These are phyloP conservation scores for Colistium nudipinnis DNA, from an alignment of 2,113 vertebrate species.

Conservation along the genomic window DNA sequence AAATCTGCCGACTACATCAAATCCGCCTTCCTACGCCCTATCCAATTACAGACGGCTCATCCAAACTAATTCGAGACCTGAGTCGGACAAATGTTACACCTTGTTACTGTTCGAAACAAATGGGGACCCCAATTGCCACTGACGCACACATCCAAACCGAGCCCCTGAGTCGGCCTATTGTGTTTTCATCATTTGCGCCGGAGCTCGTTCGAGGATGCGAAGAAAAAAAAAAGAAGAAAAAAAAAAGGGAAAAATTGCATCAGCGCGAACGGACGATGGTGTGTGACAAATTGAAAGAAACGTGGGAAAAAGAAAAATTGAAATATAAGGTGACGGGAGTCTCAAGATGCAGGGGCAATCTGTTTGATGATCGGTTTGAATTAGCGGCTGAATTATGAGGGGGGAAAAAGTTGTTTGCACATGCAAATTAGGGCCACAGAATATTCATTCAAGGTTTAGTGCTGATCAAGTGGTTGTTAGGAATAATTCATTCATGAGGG, in stretches of 20 bases:
- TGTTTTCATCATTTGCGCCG: constrained; percentile 7
- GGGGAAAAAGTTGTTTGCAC: constrained; percentile 52
- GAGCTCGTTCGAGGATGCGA: not conserved
- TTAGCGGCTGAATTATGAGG: constrained; percentile 37
- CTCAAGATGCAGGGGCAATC: constrained; percentile 6
- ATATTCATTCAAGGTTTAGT: constrained; percentile 58
- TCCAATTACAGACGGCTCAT: constrained; percentile 79
- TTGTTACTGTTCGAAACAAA: constrained; percentile 68
- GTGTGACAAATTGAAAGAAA: constrained; percentile 9
- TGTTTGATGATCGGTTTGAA: constrained; percentile 50
- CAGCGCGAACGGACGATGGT: not conserved
- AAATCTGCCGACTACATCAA: constrained; percentile 73
- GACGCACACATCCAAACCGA: constrained; percentile 28
- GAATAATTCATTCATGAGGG: constrained; percentile 70
- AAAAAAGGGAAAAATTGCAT: no score
- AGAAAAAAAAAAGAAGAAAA: no score
- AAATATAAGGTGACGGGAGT: constrained; percentile 13
- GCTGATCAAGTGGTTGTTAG: constrained; percentile 65
- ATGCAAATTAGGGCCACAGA: constrained; percentile 56
- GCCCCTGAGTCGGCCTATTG: constrained; percentile 12
- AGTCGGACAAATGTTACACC: constrained; percentile 70
- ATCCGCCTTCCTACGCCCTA: constrained; percentile 64
- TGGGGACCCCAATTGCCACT: constrained; percentile 40
- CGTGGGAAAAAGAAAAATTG: not conserved
- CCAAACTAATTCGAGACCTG: constrained; percentile 66